These are phyloP conservation scores for Pristionchus arcanus DNA, from an alignment of 2,888 invertebrate species.

Conservation along the genomic window DNA sequence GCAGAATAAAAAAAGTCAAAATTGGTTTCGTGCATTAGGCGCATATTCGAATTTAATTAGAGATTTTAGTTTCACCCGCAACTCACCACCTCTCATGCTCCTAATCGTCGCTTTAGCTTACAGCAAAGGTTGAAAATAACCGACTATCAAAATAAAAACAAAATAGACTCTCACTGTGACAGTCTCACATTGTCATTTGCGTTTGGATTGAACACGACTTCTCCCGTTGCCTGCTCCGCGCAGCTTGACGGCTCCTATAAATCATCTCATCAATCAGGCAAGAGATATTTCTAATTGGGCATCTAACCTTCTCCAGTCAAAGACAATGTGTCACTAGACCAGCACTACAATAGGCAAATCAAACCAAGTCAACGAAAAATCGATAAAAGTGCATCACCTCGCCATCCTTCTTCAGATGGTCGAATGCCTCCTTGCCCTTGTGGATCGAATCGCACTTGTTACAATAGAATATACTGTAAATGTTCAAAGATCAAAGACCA, in stretches of 20 bases:
- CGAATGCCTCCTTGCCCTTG: slow-evolving; percentile 20
- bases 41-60: too few relatives aligned
- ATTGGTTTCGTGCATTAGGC: too few relatives aligned
- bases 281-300: too few relatives aligned
- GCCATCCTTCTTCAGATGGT: slow-evolving; percentile 16
- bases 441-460: background rate
- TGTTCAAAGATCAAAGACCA: background rate
- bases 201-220: background rate
- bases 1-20: background rate
- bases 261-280: background rate
- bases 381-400: background rate
- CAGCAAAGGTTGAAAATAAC: background rate
- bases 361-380: background rate
- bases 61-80: background rate
- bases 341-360: background rate
- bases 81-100: too few relatives aligned
- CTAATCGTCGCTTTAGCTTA: too few relatives aligned
- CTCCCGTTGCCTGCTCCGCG: background rate
- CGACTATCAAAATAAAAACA: background rate
- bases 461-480: slow-evolving; percentile 49
- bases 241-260: background rate
- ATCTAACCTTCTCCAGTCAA: too few relatives aligned
- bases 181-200: background rate
- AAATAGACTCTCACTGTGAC: too few relatives aligned
- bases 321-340: background rate